Conservation (phyloP, 2,888 invertebrate species). For the Lepidonotus clava region DNA sequence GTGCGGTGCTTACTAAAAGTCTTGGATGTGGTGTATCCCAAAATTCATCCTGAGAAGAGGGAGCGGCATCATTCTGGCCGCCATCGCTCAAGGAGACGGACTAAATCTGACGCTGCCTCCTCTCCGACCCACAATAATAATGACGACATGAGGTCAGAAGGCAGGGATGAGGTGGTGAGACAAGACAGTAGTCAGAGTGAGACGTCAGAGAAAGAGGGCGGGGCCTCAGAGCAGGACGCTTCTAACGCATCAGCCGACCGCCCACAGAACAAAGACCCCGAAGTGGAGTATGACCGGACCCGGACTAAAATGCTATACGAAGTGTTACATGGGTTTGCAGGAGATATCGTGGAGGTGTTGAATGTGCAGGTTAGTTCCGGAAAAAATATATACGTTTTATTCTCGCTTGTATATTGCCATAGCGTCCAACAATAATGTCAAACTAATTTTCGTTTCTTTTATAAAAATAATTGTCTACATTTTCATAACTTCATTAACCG, state of each 20-base stretch:
- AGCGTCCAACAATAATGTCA: too few relatives aligned
- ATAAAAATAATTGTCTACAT: too few relatives aligned
- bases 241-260: background rate
- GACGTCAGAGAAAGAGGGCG: background rate
- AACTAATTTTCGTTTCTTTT: too few relatives aligned
- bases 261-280: conserved; percentile 25
- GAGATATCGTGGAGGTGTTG: background rate
- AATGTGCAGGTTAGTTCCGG: background rate
- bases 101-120: background rate
- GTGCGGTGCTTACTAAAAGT: conserved; percentile 73
- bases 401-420: too few relatives aligned
- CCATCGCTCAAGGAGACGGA: background rate
- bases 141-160: too few relatives aligned
- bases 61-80: background rate
- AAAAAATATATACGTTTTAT: too few relatives aligned
- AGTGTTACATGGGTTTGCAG: conserved; percentile 51
- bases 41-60: conserved; percentile 58
- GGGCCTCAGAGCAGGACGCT: background rate
- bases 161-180: too few relatives aligned
- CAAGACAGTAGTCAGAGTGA: background rate
- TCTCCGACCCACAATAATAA: background rate
- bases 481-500: too few relatives aligned
- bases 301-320: conserved; percentile 57
- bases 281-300: conserved; percentile 25
- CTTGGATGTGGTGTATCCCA: conserved; percentile 70